A percentile compares a stretch with the other conserved stretches of the same genome.
Conservation (phyloP, 2,113 vertebrate genomes). For the Cardinalis cardinalis region DNA sequence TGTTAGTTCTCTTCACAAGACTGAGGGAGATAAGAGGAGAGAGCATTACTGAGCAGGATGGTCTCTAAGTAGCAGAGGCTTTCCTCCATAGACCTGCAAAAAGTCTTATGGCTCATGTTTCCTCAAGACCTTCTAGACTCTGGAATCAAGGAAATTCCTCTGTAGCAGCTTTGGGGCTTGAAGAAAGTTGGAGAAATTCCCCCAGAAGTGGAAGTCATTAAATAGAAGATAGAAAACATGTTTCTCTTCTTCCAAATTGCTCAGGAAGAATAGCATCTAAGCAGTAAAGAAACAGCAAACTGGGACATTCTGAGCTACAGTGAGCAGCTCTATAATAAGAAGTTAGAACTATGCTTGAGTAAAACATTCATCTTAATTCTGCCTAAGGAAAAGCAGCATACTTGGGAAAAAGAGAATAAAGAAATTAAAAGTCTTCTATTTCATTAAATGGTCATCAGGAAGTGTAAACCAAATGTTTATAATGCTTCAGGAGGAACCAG, state of each 20-base stretch:
- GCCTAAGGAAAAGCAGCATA: neutral
- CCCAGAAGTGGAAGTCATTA: neutral
- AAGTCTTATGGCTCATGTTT: neutral
- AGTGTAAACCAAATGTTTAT: neutral
- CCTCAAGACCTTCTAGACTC: neutral
- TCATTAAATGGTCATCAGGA: conserved; percentile 33
- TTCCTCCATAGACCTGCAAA: neutral
- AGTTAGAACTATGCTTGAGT: neutral
- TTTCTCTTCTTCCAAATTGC: neutral
- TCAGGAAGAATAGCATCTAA: neutral
- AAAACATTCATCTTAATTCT: neutral
- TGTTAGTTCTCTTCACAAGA: neutral
- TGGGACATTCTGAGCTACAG: neutral
- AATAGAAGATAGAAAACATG: neutral
- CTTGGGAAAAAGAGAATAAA: neutral
- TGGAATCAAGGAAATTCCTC: neutral
- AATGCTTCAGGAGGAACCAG: neutral
- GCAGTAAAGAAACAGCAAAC: neutral
- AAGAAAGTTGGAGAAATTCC: neutral
- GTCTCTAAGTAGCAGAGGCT: neutral
- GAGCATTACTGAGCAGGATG: neutral
- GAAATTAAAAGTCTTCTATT: neutral
- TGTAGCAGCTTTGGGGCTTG: neutral
- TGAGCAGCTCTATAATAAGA: neutral
- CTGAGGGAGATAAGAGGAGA: neutral